These are phyloP conservation scores for Petrosia ficiformis DNA, from an alignment of 37 sponge, comb jelly and placozoan genomes.

Conservation along the genomic window DNA sequence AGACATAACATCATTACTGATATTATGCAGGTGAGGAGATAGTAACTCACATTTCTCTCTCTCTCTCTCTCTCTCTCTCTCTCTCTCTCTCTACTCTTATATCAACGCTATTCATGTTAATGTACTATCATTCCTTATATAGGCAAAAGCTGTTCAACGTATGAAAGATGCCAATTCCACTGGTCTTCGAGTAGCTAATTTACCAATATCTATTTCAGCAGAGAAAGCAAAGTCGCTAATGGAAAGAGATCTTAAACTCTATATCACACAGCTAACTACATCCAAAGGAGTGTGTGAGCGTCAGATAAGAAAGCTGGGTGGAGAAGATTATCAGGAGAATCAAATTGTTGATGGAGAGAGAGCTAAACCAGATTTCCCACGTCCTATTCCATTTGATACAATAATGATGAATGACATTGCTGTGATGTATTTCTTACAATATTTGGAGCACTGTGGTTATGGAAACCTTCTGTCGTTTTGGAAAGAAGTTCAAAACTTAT, in stretches of 20 bases:
- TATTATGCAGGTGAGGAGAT: slow-evolving; percentile 61
- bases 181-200: slow-evolving; percentile 31
- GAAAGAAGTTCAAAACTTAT: slow-evolving; percentile 10
- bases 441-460: slow-evolving; percentile 26
- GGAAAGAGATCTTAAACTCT: slow-evolving; percentile 64
- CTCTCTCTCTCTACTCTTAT: slow-evolving; percentile 8
- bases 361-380: neutral
- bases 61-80: slow-evolving; percentile 10
- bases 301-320: slow-evolving; percentile 63
- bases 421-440: slow-evolving; percentile 11
- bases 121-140: neutral
- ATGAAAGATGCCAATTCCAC: slow-evolving; percentile 60
- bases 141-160: slow-evolving; percentile 72
- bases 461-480: slow-evolving; percentile 48
- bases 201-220: slow-evolving; percentile 73
- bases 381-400: slow-evolving; percentile 52
- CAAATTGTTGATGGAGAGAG: neutral
- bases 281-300: slow-evolving; percentile 62
- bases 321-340: slow-evolving; percentile 40
- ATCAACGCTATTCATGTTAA: neutral
- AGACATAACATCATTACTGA: slow-evolving; percentile 76
- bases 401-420: slow-evolving; percentile 39
- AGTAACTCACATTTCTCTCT: too few relatives aligned
- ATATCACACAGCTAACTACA: slow-evolving; percentile 68
- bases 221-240: slow-evolving; percentile 70